These are phyloP conservation scores for Incurvaria masculella DNA, from an alignment of 2,888 invertebrate species.

Conservation along the genomic window DNA sequence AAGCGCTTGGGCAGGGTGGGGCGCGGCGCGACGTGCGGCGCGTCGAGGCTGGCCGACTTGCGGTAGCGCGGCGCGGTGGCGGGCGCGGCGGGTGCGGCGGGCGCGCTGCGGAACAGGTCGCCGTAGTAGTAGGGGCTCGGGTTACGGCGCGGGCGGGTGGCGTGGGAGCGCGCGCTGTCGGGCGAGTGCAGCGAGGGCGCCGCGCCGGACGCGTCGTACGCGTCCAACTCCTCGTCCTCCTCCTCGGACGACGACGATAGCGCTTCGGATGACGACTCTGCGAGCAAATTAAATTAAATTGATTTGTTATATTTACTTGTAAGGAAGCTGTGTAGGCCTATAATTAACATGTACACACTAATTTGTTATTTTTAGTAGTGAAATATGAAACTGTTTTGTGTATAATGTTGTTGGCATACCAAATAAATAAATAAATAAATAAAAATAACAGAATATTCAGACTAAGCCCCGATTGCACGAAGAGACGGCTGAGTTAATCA, in stretches of 20 bases:
- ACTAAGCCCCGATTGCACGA: too few species aligned
- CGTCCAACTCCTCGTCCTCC: slow-evolving; percentile 59
- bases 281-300: slow-evolving; percentile 27
- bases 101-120: slow-evolving; percentile 63
- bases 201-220: slow-evolving; percentile 47
- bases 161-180: slow-evolving; percentile 63
- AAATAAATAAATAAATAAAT: slow-evolving; percentile 6
- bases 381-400: too few species aligned
- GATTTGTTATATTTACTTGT: too few species aligned
- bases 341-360: too few species aligned
- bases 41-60: slow-evolving; percentile 72
- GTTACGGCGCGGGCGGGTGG: slow-evolving; percentile 60
- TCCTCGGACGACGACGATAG: slow-evolving; percentile 52
- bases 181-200: slow-evolving; percentile 65
- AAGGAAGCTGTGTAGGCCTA: too few species aligned
- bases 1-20: slow-evolving; percentile 64
- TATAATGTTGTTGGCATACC: too few species aligned
- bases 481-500: too few species aligned
- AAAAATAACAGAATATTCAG: too few species aligned
- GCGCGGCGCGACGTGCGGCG: slow-evolving; percentile 63
- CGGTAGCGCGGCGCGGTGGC: slow-evolving; percentile 61
- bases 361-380: too few species aligned
- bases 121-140: slow-evolving; percentile 84
- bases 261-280: slow-evolving; percentile 46
- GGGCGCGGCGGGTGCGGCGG: slow-evolving; percentile 29